These are phyloP conservation scores for Paratilapia polleni DNA, from an alignment of 2,113 vertebrate genomes.

Conservation along the genomic window DNA sequence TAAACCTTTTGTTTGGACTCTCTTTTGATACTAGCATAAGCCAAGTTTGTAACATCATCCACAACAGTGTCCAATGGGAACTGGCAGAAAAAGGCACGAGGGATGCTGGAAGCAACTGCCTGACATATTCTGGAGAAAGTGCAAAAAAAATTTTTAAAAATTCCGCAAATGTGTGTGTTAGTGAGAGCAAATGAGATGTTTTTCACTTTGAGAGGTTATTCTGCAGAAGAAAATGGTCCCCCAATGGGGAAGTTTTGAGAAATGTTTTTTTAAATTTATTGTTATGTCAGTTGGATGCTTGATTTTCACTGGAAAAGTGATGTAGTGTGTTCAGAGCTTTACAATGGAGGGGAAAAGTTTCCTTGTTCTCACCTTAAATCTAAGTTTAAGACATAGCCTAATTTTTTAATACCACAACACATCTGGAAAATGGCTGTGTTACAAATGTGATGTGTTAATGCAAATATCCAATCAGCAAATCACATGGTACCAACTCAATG, in stretches of 20 bases:
- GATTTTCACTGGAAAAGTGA: neutral
- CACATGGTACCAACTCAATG: neutral
- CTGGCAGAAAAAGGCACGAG: neutral
- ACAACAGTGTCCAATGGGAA: neutral
- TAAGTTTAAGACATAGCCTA: neutral
- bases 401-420: neutral
- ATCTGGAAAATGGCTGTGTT: neutral
- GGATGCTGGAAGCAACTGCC: neutral
- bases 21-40: neutral
- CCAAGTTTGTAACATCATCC: slow-evolving; percentile 7
- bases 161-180: neutral
- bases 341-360: neutral
- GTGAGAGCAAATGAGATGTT: neutral
- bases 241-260: neutral
- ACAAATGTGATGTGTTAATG: neutral
- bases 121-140: neutral
- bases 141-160: too few relatives aligned
- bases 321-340: neutral
- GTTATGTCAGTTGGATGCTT: neutral
- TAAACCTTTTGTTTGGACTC: neutral
- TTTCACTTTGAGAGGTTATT: neutral
- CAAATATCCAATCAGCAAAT: neutral
- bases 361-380: neutral
- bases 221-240: fast-evolving
- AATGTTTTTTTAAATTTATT: neutral